Evolutionary conservation across 2,888 invertebrate genomes (phyloP), one percentile per base, ranked within the genome.

Genomic region (Frankliniella intonsa): DNA sequence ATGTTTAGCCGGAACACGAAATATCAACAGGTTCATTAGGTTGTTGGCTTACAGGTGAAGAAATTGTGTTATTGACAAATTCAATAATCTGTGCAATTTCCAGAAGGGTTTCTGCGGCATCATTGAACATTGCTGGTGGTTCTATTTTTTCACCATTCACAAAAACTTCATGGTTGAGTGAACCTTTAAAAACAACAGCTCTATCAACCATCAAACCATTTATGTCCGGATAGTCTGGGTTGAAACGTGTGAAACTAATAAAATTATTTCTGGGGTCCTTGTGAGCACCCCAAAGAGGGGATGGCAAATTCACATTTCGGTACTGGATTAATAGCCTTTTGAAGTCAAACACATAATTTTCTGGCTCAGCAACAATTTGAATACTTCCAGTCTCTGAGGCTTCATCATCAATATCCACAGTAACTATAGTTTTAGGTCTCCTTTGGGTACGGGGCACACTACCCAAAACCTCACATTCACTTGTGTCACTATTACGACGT

Each of bases 321-420:
- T 76, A 76, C 25, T 76, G 69, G 12, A 76, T 76, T 25, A 76
- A 76, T 9, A 76, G 25, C 12, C 69, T 22, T 22, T 76, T 76
- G 25, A 76, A 76, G 25, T 76, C 69, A 76, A 76, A 76, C 1
- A 76, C 69, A 25, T 25, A 25, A 22, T 76, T 25, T 25, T 76
- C 69, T 25, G 69, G 69, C 25, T 76, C 69, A 12, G 69, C 69
- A 76, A 76, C 69, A 25, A 76, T 76, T 76, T 76, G 69, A 25
- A 76, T 76, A 22, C 69, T 76, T 76, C 69, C 69, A 76, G 69
- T 76, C 69, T 76, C 69, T 76, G 69, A 76, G 3, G 69, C 69
- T 25, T 76, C 69, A 25, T 76, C 69, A 76, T 76, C 69, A 76
- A 76, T 76, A 22, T 76, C 69, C 8, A 76, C 69, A 11, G 69